Percentiles rank a stretch among this genome's conserved stretches.
These are phyloP conservation scores for Helostoma temminkii DNA, from an alignment of 2,797 vertebrate species.

Conservation along the genomic window DNA sequence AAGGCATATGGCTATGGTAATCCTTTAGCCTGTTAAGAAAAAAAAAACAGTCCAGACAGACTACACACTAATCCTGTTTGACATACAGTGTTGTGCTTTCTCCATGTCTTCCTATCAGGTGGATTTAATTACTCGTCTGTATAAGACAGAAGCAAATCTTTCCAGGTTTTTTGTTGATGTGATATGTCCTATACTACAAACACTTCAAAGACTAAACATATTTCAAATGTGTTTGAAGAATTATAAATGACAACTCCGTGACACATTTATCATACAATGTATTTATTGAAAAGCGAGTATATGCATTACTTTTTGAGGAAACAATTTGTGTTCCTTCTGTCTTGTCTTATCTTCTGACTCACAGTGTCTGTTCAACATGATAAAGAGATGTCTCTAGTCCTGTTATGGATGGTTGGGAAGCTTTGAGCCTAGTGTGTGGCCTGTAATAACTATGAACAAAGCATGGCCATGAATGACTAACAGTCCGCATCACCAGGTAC, in stretches of 20 bases:
- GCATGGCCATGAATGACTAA: conserved; percentile 64
- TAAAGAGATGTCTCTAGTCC: conserved; percentile 55
- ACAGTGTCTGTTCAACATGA: conserved; percentile 42
- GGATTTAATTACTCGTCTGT: conserved; percentile 43
- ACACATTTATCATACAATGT: neutral
- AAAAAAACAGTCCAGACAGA: conserved; percentile 60
- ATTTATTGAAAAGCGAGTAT: conserved; percentile 47
- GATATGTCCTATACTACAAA: conserved; percentile 3
- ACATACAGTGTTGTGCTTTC: conserved; percentile 44
- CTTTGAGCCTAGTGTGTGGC: conserved; percentile 49
- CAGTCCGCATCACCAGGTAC: conserved; percentile 26
- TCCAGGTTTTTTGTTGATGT: conserved; percentile 14
- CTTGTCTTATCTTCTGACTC: no score
- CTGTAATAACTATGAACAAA: conserved; percentile 63
- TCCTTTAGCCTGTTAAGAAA: conserved; percentile 56
- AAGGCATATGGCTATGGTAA: conserved; percentile 61
- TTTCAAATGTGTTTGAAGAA: neutral
- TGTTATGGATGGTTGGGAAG: conserved; percentile 55
- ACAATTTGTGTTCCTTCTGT: conserved; percentile 42
- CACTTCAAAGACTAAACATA: conserved; percentile 1
- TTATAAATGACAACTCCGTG: conserved; percentile 11
- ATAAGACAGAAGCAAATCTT: conserved; percentile 34
- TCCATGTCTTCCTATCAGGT: conserved; percentile 39
- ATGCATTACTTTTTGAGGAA: conserved; percentile 23
- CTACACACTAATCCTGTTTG: conserved; percentile 62